These are phyloP conservation scores for Sialis lutaria DNA, from an alignment of 2,888 invertebrate genomes.

Conservation along the genomic window DNA sequence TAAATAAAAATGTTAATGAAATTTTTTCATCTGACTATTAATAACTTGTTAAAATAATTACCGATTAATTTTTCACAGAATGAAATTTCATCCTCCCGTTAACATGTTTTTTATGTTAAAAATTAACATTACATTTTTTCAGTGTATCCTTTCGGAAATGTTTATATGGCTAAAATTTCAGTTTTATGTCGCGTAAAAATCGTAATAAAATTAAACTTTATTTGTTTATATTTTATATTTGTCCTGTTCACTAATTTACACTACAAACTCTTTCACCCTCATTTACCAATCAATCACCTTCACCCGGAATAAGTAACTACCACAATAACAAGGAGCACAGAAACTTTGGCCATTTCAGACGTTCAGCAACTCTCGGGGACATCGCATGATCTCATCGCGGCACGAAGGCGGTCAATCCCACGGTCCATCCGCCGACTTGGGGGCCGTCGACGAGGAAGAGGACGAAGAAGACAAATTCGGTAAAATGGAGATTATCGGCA, in stretches of 20 bases:
- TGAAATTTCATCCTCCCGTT: too few species aligned
- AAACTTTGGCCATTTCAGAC: conserved; percentile 71
- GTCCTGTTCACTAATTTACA: not conserved
- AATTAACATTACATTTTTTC: too few species aligned
- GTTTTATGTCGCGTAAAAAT: conserved; percentile 21
- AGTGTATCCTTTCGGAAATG: too few species aligned
- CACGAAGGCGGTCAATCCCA: conserved; percentile 24
- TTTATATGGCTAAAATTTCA: conserved; percentile 23
- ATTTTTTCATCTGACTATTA: too few species aligned
- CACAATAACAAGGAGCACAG: conserved; percentile 39
- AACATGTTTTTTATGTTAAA: too few species aligned
- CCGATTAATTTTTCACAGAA: too few species aligned
- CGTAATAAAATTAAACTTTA: not conserved
- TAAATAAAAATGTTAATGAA: too few species aligned
- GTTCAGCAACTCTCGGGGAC: conserved; percentile 49
- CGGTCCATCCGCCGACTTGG: conserved; percentile 28
- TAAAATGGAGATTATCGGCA: conserved; percentile 20
- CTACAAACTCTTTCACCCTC: too few species aligned
- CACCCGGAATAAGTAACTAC: conserved; percentile 7
- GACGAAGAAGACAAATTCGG: conserved; percentile 18
- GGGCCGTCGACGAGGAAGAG: conserved; percentile 24
- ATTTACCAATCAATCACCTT: not conserved
- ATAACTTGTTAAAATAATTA: too few species aligned
- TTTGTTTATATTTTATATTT: not conserved
- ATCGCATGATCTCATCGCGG: conserved; percentile 39